Percentiles rank a stretch among this genome's conserved stretches.
phyloP scores from a whole-genome alignment of 2,888 invertebrate species.

The Eucriotettix oculatus region DNA sequence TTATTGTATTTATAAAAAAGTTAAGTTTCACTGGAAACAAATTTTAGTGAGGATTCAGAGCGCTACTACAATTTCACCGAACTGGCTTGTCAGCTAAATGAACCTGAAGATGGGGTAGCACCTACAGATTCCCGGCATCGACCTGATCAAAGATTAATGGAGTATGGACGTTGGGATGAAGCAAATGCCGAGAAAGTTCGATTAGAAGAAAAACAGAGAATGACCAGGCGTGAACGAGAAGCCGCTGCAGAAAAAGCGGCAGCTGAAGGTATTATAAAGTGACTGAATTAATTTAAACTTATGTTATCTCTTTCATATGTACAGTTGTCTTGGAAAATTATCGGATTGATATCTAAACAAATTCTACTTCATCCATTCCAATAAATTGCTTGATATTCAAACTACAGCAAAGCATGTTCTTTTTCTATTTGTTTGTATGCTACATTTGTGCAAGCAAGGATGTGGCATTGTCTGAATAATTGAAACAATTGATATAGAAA shows the following conservation, averaged over 20 bases:
- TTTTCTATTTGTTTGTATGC: too few relatives aligned
- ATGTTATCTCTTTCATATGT: too few relatives aligned
- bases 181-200: conserved; percentile 72
- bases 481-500: too few relatives aligned
- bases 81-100: conserved; percentile 92
- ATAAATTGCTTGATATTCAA: too few relatives aligned
- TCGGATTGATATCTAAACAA: too few relatives aligned
- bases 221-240: conserved; percentile 60
- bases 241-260: conserved; percentile 50
- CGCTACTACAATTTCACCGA: conserved; percentile 87
- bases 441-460: too few relatives aligned
- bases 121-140: conserved; percentile 86
- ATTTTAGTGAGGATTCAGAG: conserved; percentile 30
- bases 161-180: conserved; percentile 80
- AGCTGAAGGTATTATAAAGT: conserved; percentile 22
- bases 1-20: too few relatives aligned
- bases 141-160: conserved; percentile 97
- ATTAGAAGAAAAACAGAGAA: conserved; percentile 91
- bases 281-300: not conserved
- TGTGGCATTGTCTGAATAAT: too few relatives aligned
- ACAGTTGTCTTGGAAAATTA: too few relatives aligned
- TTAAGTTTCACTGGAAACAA: too few relatives aligned
- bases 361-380: too few relatives aligned
- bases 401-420: too few relatives aligned
- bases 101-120: conserved; percentile 78